Evolutionary conservation across 1,140 invertebrate genomes (phyloP).

Genomic region (Bombus huntii): DNA sequence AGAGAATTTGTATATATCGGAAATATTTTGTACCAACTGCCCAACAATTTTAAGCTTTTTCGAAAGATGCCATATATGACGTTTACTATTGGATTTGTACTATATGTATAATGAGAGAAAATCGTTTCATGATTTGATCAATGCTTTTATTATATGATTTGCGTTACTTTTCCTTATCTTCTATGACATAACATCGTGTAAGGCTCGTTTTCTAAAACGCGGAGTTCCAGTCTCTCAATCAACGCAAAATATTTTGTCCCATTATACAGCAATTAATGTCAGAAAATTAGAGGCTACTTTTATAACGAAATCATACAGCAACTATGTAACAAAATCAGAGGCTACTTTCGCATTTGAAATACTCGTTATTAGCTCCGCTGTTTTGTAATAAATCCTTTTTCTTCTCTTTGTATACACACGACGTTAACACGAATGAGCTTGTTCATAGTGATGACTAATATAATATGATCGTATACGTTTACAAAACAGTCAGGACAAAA

Average conservation of each 20-base stretch:
- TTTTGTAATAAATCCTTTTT: constrained; percentile 4
- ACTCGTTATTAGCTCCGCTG: background rate
- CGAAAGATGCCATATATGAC: constrained; percentile 44
- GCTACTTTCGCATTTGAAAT: background rate
- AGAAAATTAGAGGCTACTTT: background rate
- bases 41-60: constrained; percentile 36
- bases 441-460: background rate
- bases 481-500: background rate
- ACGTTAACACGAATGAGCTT: background rate
- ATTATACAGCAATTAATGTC: background rate
- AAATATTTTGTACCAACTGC: constrained; percentile 64
- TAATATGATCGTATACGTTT: background rate
- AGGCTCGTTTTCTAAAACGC: background rate
- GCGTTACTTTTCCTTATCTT: background rate
- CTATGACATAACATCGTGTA: background rate
- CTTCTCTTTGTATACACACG: background rate
- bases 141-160: background rate
- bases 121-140: background rate
- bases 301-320: background rate
- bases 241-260: background rate
- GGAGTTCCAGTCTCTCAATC: background rate
- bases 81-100: constrained; percentile 25
- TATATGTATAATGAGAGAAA: constrained; percentile 18
- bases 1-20: constrained; percentile 59
- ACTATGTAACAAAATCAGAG: background rate